Evolutionary conservation across 1,140 invertebrate genomes (phyloP).

Genomic region (Arion vulgaris): DNA sequence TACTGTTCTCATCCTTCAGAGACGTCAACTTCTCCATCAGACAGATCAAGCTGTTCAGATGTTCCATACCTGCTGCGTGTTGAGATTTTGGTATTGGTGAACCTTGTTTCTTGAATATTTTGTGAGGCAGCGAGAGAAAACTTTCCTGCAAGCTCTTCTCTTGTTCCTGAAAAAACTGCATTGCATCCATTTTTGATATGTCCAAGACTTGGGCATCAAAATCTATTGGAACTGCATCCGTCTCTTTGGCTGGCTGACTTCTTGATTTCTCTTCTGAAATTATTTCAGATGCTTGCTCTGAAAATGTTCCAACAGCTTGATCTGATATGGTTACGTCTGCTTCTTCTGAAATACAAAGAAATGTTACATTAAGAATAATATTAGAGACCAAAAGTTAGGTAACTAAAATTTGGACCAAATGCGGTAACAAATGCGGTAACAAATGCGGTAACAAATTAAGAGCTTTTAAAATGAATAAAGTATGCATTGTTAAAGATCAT

Average conservation of each 20-base stretch:
- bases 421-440: too few relatives aligned
- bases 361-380: too few relatives aligned
- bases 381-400: too few relatives aligned
- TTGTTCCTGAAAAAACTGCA: conserved; percentile 66
- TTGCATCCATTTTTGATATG: conserved; percentile 48
- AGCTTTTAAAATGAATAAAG: too few relatives aligned
- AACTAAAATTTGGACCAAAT: too few relatives aligned
- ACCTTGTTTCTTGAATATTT: conserved; percentile 46
- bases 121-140: conserved; percentile 37
- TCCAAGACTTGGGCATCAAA: conserved; percentile 40
- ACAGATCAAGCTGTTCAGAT: conserved; percentile 82
- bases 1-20: conserved; percentile 81
- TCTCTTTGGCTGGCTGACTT: conserved; percentile 26
- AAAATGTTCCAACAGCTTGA: too few relatives aligned
- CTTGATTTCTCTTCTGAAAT: conserved; percentile 31
- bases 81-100: conserved; percentile 62
- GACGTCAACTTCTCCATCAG: conserved; percentile 83
- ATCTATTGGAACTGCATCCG: conserved; percentile 42
- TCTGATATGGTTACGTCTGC: too few relatives aligned
- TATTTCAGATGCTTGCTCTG: conserved; percentile 30
- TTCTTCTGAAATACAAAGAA: too few relatives aligned
- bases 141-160: conserved; percentile 54
- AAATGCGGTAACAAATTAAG: too few relatives aligned
- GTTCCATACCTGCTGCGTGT: conserved; percentile 77
- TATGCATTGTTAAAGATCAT: too few relatives aligned